Evolutionary conservation across 2,113 vertebrate species (phyloP).

Genomic region (Takifugu flavidus): DNA sequence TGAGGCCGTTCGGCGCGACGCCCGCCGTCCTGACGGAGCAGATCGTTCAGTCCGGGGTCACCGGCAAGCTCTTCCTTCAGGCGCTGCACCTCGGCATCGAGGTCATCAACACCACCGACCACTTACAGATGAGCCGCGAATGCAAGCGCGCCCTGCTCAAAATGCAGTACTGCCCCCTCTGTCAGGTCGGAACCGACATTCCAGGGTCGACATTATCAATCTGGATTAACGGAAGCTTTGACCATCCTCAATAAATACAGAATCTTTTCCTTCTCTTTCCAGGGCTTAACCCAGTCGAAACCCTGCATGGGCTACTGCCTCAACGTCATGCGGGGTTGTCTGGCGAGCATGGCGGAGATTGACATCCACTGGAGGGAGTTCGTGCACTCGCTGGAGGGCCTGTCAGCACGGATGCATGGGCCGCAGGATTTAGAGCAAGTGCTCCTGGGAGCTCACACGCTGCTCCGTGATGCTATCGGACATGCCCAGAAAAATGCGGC

Average conservation of each 20-base stretch:
- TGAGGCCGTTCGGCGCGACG: slow-evolving; percentile 75
- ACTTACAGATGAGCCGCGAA: slow-evolving; percentile 80
- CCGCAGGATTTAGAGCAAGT: slow-evolving; percentile 74
- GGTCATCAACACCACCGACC: slow-evolving; percentile 90
- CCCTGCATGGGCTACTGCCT: slow-evolving; percentile 91
- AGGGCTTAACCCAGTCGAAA: slow-evolving; percentile 76
- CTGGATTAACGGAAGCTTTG: slow-evolving; percentile 4
- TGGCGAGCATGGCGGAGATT: slow-evolving; percentile 84
- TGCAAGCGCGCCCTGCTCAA: slow-evolving; percentile 81
- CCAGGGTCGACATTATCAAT: slow-evolving; percentile 23
- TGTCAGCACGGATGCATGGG: slow-evolving; percentile 76
- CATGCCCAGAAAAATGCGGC: slow-evolving; percentile 69
- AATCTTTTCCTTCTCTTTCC: slow-evolving; percentile 16
- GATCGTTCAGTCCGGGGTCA: slow-evolving; percentile 72
- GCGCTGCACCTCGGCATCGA: slow-evolving; percentile 86
- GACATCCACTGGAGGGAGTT: slow-evolving; percentile 82
- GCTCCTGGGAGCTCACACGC: slow-evolving; percentile 77
- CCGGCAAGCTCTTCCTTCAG: slow-evolving; percentile 80
- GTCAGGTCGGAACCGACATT: slow-evolving; percentile 64
- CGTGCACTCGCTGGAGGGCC: slow-evolving; percentile 80
- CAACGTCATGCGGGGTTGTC: slow-evolving; percentile 82
- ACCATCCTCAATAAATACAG: slow-evolving; percentile 16
- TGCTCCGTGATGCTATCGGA: slow-evolving; percentile 77
- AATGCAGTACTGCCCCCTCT: slow-evolving; percentile 86
- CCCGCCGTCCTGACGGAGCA: slow-evolving; percentile 71